Conservation (phyloP, 92 coral and sea anemone species). For the Palythoa heliodiscus region DNA sequence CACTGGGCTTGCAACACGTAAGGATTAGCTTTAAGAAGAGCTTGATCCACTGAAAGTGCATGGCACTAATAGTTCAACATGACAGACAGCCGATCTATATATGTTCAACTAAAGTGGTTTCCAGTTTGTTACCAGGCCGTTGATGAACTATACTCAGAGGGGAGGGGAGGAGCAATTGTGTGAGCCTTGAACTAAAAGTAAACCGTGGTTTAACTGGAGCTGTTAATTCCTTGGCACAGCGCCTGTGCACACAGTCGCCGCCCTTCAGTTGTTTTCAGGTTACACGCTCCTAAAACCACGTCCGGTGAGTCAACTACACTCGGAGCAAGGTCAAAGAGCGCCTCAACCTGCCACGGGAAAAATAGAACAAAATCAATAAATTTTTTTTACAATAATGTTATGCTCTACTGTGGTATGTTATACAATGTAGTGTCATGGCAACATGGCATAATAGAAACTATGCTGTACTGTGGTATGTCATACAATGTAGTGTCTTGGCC, state of each 20-base stretch:
- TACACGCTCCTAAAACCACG: slow-evolving; percentile 80
- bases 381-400: no score
- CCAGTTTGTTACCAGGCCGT: not conserved
- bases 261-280: slow-evolving; percentile 73
- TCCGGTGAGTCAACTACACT: slow-evolving; percentile 75
- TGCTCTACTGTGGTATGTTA: not conserved
- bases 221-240: slow-evolving; percentile 66
- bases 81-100: no score
- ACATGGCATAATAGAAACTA: no score
- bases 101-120: not conserved
- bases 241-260: slow-evolving; percentile 78
- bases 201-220: not conserved
- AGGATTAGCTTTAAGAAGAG: no score
- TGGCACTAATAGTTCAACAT: no score
- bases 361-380: not conserved
- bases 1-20: no score
- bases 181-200: not conserved
- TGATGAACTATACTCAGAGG: not conserved
- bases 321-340: slow-evolving; percentile 74
- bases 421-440: not conserved
- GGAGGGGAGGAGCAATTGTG: not conserved
- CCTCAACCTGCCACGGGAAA: slow-evolving; percentile 56
- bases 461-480: no score
- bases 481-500: not conserved
- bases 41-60: no score